A percentile compares a stretch with the other conserved stretches of the same genome.
phyloP scores from a whole-genome alignment of 2,888 invertebrate genomes.

The Tetramorium bicarinatum region DNA sequence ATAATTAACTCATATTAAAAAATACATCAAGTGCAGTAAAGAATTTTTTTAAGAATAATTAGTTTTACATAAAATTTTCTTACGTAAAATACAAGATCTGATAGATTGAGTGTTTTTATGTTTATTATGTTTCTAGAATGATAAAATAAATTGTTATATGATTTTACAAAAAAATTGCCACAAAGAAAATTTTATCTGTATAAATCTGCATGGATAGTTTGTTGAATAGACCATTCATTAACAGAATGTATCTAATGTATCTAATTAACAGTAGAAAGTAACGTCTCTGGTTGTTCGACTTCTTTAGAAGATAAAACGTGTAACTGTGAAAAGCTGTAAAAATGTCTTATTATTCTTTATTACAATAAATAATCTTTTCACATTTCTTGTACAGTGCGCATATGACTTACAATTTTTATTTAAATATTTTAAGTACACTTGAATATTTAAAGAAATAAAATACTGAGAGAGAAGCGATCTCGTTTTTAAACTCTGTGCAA shows the following conservation, averaged over 20 bases:
- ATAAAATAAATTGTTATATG: not conserved
- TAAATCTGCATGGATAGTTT: slow-evolving; percentile 15
- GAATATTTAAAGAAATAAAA: not conserved
- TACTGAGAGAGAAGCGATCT: not conserved
- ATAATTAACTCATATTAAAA: not conserved
- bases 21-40: not conserved
- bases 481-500: not conserved
- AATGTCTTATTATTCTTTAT: not conserved
- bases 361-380: slow-evolving; percentile 18
- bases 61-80: not conserved
- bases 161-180: not conserved
- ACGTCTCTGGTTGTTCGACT: slow-evolving; percentile 7
- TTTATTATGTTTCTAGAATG: not conserved
- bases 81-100: not conserved
- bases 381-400: not conserved
- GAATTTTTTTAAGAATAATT: not conserved
- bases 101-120: not conserved
- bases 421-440: not conserved
- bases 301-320: not conserved
- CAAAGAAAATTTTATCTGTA: not conserved
- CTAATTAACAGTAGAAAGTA: slow-evolving; percentile 48
- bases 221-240: slow-evolving; percentile 11
- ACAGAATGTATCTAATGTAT: slow-evolving; percentile 24
- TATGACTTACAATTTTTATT: not conserved
- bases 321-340: not conserved